Conservation (phyloP, 2,113 vertebrate genomes). For the Ramphastos sulfuratus region DNA sequence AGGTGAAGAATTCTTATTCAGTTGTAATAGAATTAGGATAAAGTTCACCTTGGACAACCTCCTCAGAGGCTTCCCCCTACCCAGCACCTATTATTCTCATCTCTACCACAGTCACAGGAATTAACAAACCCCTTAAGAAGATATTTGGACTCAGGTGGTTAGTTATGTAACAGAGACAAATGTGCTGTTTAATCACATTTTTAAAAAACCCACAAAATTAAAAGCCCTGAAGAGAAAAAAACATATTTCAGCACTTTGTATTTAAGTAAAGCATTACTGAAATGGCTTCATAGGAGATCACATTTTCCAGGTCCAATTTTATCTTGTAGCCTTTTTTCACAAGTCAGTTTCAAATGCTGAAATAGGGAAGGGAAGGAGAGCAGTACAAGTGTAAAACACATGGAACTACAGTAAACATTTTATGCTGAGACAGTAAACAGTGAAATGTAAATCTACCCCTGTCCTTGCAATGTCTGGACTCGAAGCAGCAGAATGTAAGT, state of each 20-base stretch:
- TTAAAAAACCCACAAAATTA: not conserved
- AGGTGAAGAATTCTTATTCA: not conserved
- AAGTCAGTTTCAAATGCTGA: not conserved
- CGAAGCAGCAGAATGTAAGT: not conserved
- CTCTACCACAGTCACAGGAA: not conserved
- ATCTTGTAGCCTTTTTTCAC: not conserved
- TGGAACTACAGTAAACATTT: slow-evolving; percentile 23
- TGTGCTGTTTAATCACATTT: not conserved
- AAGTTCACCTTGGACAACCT: not conserved
- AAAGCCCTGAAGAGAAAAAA: not conserved
- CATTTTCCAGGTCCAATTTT: not conserved
- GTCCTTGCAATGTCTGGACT: not conserved
- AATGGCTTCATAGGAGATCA: not conserved
- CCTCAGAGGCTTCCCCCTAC: not conserved
- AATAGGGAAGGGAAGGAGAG: not conserved
- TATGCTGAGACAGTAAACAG: slow-evolving; percentile 5
- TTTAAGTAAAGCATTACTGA: not conserved
- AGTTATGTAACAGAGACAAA: not conserved
- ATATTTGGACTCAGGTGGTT: not conserved
- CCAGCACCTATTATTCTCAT: not conserved
- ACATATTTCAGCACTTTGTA: not conserved
- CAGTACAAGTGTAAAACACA: not conserved
- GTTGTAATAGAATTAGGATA: not conserved
- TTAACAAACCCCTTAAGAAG: not conserved
- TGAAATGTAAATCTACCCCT: not conserved